Evolutionary conservation across 2,797 vertebrate genomes (phyloP), one percentile per base, ranked within the genome.

Genomic region (Acanthornis magna): DNA sequence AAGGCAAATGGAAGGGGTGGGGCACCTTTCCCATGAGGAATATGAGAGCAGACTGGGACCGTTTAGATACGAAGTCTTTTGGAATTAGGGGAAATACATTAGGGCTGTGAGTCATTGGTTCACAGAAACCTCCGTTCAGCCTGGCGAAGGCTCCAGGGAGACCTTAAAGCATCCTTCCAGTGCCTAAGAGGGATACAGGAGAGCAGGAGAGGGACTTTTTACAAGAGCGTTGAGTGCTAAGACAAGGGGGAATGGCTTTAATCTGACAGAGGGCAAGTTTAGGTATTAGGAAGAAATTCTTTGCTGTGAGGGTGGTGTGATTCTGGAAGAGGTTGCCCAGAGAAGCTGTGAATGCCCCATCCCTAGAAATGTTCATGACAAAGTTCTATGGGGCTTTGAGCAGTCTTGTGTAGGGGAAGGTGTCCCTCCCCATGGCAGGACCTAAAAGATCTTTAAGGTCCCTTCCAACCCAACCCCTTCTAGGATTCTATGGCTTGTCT

Each of bases 41-140:
- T 47, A 5, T 19, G 23, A 29, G 79, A 74, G 79, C 40, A 58
- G 71, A 34, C 34, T 67, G 34, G 43, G n/a, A n/a, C 23, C 34
- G 17, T 38, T 27, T 7, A 61, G 51, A 0, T 32, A 26, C 0
- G 32, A n/a, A 36, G n/a, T 8, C 13, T 51, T 54, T 14, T 42
- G 30, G 53, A 75, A 29, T 3, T 14, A 63, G 36, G 40, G 7
- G 13, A 51, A 18, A 10, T 22, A 16, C 1, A 1, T 1, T 7
- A 20, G 43, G 20, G 15, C 48, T 6, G 40, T 3, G 32, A 66
- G 13, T 55, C 16, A 5, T 2, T 55, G 53, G 40, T 32, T 14
- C 21, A 43, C 43, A 22, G 60, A 19, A 36, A 53, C 15, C 20
- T 60, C 47, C 30, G 11, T 16, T 47, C 40, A 66, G n/a, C 14